These are phyloP conservation scores for Urophycis tenuis DNA, from an alignment of 2,797 vertebrate species.

Conservation along the genomic window DNA sequence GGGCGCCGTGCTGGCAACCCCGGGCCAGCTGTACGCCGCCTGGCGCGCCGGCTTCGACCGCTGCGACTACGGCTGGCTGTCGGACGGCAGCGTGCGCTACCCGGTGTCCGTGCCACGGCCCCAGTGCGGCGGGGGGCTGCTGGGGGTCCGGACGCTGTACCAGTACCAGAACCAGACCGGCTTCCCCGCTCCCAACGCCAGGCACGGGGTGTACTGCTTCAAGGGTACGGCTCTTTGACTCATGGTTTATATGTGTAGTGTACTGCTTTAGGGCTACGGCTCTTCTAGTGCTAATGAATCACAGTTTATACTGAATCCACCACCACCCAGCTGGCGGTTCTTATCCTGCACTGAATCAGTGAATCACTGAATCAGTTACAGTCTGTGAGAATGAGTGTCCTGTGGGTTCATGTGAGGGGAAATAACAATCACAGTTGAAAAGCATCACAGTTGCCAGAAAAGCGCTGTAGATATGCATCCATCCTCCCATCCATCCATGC, in stretches of 20 bases:
- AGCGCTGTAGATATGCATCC: background rate
- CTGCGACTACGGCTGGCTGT: constrained; percentile 89
- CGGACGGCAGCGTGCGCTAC: constrained; percentile 88
- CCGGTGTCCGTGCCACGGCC: constrained; percentile 79
- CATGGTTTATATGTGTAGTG: too few species aligned
- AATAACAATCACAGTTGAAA: background rate
- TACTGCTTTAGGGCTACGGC: too few species aligned
- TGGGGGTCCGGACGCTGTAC: constrained; percentile 91
- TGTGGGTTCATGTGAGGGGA: background rate
- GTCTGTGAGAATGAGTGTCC: background rate
- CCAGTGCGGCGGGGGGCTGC: constrained; percentile 86
- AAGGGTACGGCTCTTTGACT: too few species aligned
- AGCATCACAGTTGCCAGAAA: background rate
- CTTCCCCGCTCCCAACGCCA: constrained; percentile 73
- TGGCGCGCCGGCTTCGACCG: constrained; percentile 86
- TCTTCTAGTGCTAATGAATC: too few species aligned
- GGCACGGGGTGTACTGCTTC: constrained; percentile 85
- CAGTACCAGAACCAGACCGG: constrained; percentile 83
- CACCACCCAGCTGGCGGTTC: background rate
- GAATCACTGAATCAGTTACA: too few species aligned
- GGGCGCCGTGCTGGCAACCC: constrained; percentile 70
- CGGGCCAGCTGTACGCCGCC: constrained; percentile 83
- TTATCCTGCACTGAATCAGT: too few species aligned
- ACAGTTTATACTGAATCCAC: too few species aligned
- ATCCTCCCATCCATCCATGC: background rate